These are phyloP conservation scores for Triplophysa yarkandensis DNA, from an alignment of 2,797 vertebrate species.

Conservation along the genomic window DNA sequence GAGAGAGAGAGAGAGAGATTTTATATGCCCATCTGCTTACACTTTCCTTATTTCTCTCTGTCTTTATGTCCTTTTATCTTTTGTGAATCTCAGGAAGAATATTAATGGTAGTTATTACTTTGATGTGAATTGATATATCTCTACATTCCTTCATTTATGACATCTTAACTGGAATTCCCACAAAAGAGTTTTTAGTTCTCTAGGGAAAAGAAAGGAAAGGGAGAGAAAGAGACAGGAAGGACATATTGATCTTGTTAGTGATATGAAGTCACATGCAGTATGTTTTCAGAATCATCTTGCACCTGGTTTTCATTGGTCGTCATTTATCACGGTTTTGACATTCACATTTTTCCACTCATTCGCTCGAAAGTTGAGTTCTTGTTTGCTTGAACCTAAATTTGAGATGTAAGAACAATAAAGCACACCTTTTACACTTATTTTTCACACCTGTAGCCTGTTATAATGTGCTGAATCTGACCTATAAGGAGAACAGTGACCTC, in stretches of 20 bases:
- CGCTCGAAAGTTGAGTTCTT: not conserved
- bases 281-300: constrained; percentile 22
- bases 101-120: constrained; percentile 50
- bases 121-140: constrained; percentile 51
- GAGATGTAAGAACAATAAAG: not conserved
- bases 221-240: not conserved
- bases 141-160: constrained; percentile 39
- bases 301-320: constrained; percentile 20
- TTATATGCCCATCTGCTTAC: constrained; percentile 37
- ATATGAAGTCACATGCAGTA: not conserved
- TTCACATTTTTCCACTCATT: not conserved
- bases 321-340: not conserved
- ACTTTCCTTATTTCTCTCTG: constrained; percentile 21
- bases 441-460: not conserved
- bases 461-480: not conserved
- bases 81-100: constrained; percentile 46
- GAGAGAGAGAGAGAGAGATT: constrained; percentile 28
- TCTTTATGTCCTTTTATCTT: constrained; percentile 40
- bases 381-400: not conserved
- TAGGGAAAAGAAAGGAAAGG: not conserved
- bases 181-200: constrained; percentile 44
- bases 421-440: not conserved
- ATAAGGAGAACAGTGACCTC: not conserved
- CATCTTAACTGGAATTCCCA: constrained; percentile 20
- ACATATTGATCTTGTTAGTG: constrained; percentile 26